These are phyloP conservation scores for Paramormyrops kingsleyae DNA, from an alignment of 2,113 vertebrate genomes.

Conservation along the genomic window DNA sequence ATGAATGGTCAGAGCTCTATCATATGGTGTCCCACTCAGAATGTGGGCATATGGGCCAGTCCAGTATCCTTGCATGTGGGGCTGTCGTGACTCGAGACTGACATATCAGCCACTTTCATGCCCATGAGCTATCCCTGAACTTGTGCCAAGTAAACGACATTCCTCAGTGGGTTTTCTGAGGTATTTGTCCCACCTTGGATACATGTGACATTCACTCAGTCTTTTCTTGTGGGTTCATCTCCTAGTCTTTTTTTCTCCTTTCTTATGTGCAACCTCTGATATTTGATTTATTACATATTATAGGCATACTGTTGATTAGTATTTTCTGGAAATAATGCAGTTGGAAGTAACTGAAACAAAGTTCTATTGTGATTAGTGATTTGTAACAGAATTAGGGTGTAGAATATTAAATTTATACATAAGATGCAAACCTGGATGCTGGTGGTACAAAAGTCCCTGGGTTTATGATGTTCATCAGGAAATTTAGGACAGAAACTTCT, in stretches of 20 bases:
- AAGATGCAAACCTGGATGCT: background rate
- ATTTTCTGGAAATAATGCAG: background rate
- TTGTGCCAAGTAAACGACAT: background rate
- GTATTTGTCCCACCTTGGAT: background rate
- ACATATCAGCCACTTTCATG: background rate
- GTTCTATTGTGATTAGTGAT: background rate
- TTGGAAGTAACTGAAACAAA: background rate
- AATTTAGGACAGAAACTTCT: background rate
- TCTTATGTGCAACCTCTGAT: background rate
- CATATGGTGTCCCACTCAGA: constrained; percentile 34
- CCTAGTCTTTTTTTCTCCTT: background rate
- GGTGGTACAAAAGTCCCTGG: background rate
- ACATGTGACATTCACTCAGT: background rate
- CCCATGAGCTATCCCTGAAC: background rate
- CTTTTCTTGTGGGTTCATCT: background rate
- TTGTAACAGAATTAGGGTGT: background rate
- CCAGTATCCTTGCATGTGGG: background rate
- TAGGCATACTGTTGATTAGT: background rate
- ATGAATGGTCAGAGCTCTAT: background rate
- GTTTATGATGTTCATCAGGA: background rate
- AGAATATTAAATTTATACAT: background rate
- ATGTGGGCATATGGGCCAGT: constrained; percentile 35
- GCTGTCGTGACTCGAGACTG: background rate
- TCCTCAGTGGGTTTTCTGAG: background rate
- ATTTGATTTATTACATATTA: background rate